Base-by-base conservation (phyloP, 2,888 invertebrate species). In the Tholera decimalis region DNA sequence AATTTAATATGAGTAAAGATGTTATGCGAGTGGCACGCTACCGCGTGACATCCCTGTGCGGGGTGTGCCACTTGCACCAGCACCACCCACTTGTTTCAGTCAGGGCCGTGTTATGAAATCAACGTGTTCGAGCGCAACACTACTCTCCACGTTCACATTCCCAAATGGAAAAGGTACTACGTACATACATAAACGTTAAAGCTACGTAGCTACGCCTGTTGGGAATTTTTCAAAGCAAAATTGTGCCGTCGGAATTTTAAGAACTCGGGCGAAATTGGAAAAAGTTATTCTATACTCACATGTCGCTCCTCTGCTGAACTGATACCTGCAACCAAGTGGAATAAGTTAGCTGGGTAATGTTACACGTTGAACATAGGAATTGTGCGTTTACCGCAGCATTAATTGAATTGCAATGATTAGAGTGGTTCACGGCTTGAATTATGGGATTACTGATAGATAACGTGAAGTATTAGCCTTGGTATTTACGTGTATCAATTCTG, bases 91-190 rank as follows among this genome's bases (percentile, higher is more conserved):
- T 94, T 93, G 93, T 93, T 93, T 89, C 93, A 92, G 91, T 87
- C 91, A 88, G 91, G 88, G 89, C 89, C 90, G 91, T 93, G 94
- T 95, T 94, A 94, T 95, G 95, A 95, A 95, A 95, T 95, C 95
- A 95, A 93, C 95, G 95, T 93, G 95, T 93, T 94, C 91, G 92
- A 94, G 94, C 93, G 91, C 89, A 91, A 92, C 93, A 92, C 93
- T 92, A 89, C 87, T 84, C 88, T 84, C 86, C 83, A 83, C 89
- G 85, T 90, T 90, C 90, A 88, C 91, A 89, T 90, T 93, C 91
- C 91, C 91, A 92, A 93, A 94, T 93, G 92, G 91, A 93, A 93
- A 92, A 91, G 90, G 91, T 91, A 88, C 88, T 88, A 88, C 84
- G 85, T 84, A 82, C 77, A 74, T 72, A 82, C 77, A 74, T 72